phyloP scores from a whole-genome alignment of 2,113 vertebrate species.

The Caranx melampygus region DNA sequence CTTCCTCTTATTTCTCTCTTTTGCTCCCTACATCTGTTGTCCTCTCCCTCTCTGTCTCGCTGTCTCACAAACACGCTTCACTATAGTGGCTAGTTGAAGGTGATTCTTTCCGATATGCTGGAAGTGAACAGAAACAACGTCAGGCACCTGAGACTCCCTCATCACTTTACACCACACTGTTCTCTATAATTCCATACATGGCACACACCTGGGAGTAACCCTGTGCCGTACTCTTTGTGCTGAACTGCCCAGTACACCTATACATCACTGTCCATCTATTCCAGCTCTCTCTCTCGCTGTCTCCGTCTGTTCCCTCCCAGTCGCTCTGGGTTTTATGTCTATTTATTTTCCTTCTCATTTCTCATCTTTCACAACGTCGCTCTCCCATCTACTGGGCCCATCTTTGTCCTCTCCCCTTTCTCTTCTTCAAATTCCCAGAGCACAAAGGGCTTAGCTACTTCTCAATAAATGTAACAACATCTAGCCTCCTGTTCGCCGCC shows the following conservation, averaged over 20 bases:
- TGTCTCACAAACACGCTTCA: constrained; percentile 35
- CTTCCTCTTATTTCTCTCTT: constrained; percentile 39
- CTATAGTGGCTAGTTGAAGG: constrained; percentile 25
- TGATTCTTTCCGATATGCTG: constrained; percentile 41
- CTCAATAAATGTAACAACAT: constrained; percentile 68
- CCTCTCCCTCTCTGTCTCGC: background rate
- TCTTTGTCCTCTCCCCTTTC: constrained; percentile 44
- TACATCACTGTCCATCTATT: constrained; percentile 71
- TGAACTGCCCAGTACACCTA: constrained; percentile 46
- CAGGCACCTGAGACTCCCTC: constrained; percentile 64
- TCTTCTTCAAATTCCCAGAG: constrained; percentile 53
- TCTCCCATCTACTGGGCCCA: constrained; percentile 8
- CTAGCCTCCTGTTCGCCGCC: constrained; percentile 40
- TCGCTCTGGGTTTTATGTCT: constrained; percentile 47
- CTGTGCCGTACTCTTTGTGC: constrained; percentile 34
- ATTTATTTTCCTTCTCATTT: constrained; percentile 59
- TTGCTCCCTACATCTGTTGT: constrained; percentile 21
- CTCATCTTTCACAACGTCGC: constrained; percentile 33
- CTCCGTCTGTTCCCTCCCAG: background rate
- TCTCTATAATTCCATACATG: constrained; percentile 67
- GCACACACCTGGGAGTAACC: constrained; percentile 56
- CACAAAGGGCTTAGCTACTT: constrained; percentile 53
- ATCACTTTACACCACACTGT: constrained; percentile 65
- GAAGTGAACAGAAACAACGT: constrained; percentile 51
- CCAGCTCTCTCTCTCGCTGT: constrained; percentile 12